These are phyloP conservation scores for Mimachlamys varia DNA, from an alignment of 2,888 invertebrate genomes.

Conservation along the genomic window DNA sequence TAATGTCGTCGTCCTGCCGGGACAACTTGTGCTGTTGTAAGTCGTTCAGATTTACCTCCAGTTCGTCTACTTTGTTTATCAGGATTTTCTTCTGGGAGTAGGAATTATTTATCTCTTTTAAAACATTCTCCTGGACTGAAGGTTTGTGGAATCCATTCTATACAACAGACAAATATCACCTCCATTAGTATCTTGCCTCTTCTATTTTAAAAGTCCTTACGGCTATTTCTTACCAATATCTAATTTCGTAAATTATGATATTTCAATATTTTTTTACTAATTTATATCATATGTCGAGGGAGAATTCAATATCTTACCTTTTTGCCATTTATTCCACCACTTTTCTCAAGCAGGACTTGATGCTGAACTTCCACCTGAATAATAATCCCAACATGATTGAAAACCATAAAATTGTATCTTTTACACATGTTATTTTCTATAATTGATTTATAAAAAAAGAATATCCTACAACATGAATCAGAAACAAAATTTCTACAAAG, in stretches of 20 bases:
- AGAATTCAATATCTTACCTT: slow-evolving; percentile 49
- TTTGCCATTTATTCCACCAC: slow-evolving; percentile 60
- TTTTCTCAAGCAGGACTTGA: slow-evolving; percentile 47
- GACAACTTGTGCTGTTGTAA: background rate
- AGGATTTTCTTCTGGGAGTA: slow-evolving; percentile 86
- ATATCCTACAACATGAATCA: too few relatives aligned
- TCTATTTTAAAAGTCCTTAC: too few relatives aligned
- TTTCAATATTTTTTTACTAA: too few relatives aligned
- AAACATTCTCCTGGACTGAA: slow-evolving; percentile 87
- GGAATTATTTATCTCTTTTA: slow-evolving; percentile 93
- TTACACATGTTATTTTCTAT: too few relatives aligned
- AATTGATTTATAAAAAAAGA: too few relatives aligned
- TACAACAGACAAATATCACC: slow-evolving; percentile 45
- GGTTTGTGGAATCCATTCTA: slow-evolving; percentile 69
- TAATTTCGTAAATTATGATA: too few relatives aligned
- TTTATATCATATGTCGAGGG: too few relatives aligned
- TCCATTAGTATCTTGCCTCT: background rate
- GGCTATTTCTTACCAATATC: background rate
- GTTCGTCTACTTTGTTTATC: slow-evolving; percentile 66
- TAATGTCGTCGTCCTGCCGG: background rate
- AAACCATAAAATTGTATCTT: background rate
- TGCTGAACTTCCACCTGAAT: slow-evolving; percentile 43
- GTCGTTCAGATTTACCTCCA: slow-evolving; percentile 58
- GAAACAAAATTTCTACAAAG: too few relatives aligned
- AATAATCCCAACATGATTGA: background rate